phyloP scores from a whole-genome alignment of 2,797 vertebrate species.

The Astyanax mexicanus region DNA sequence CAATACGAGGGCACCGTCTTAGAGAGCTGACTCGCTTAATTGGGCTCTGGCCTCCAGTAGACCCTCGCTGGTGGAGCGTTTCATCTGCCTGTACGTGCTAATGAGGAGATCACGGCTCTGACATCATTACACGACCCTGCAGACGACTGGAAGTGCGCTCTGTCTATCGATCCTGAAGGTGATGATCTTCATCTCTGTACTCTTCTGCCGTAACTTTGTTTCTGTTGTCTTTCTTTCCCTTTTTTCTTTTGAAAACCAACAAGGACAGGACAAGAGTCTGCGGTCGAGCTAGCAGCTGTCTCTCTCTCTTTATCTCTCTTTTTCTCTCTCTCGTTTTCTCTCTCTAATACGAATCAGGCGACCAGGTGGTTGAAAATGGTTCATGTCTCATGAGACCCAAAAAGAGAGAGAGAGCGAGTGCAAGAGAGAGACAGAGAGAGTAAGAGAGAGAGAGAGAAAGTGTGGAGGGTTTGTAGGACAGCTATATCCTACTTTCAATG shows the following conservation, averaged over 20 bases:
- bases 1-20: neutral
- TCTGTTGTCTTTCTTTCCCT: constrained; percentile 5
- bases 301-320: constrained; percentile 22
- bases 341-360: constrained; percentile 54
- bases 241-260: constrained; percentile 19
- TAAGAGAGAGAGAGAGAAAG: constrained; percentile 31
- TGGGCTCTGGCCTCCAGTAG: constrained; percentile 1
- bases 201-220: constrained; percentile 2
- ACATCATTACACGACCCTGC: neutral
- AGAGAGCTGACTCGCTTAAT: constrained; percentile 2
- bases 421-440: constrained; percentile 20
- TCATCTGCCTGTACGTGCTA: neutral
- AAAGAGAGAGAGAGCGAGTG: constrained; percentile 41
- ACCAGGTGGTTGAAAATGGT: constrained; percentile 84
- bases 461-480: constrained; percentile 79
- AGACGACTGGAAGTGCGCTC: neutral
- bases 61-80: neutral
- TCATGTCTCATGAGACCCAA: constrained; percentile 74
- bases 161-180: neutral
- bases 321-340: constrained; percentile 30
- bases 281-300: constrained; percentile 10
- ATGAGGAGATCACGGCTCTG: neutral
- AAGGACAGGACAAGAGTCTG: constrained; percentile 17
- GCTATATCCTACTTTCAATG: constrained; percentile 84
- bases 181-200: neutral